Base-by-base conservation (phyloP, 2,113 vertebrate genomes). In the Oophaga pumilio region DNA sequence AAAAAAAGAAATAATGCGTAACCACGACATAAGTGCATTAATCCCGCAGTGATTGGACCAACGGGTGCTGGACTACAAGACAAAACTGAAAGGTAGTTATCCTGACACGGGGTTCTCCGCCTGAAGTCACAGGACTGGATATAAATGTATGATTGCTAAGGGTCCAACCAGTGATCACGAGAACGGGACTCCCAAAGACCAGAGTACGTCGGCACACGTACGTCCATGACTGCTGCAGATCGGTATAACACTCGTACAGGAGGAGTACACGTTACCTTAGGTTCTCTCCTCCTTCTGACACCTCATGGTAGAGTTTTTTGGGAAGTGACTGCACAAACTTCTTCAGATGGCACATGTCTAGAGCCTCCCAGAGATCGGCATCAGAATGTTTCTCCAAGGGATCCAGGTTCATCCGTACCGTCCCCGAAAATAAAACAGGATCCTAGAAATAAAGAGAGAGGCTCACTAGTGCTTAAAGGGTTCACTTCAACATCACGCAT, bases 361-460 rank as follows among this genome's bases (percentile, higher is more conserved):
- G 76, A 18, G 89, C 90, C 12, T 93, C 82, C 92, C 94, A 94
- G 24, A 94, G 90, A 85, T 95, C 89, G 9, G 86, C 64, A 74
- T 94, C 93, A 33, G 90, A 89, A 80, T 91, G 89, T 69, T 90
- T 92, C 76, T 89, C 89, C 87, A 94, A 82, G 4, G 92, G 93
- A 90, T 95, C 92, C 90, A 95, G 90, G 85, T 94, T 94, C 85
- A 91, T 91, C 78, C 90, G 87, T 57, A 94, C 22, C 0, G 90
- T 93, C 78, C 92, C 92, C 53, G 94, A 94, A 91, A 95, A 94
- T 86, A 95, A 90, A 66, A 93, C 13, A 0, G 91, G 90, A 4
- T 92, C 91, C 93, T 93, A 89, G 43, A 74, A 0, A 89, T 13
- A 57, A 10, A 71, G 26, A 26, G 11, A 68, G 22, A 66, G 12